Evolutionary conservation across 2,888 invertebrate genomes (phyloP).

Genomic region (Pycnomerus fuliginosus): DNA sequence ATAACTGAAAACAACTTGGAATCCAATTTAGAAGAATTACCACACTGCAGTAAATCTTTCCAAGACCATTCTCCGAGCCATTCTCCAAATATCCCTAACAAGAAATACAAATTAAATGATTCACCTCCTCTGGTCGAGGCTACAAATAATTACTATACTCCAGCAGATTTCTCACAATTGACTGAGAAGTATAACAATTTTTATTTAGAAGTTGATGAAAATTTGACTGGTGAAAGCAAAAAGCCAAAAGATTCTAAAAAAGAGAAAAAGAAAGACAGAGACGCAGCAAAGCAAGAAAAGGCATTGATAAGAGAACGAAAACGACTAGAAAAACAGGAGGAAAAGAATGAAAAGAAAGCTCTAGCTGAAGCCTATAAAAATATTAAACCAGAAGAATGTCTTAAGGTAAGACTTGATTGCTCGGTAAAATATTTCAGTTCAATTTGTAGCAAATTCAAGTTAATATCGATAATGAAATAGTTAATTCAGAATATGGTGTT

Average conservation of each 20-base stretch:
- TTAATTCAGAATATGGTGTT: slow-evolving; percentile 33
- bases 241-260: slow-evolving; percentile 4
- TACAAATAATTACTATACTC: too few relatives aligned
- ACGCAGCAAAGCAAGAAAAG: slow-evolving; percentile 1
- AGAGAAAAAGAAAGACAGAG: slow-evolving; percentile 3
- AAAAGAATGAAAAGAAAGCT: slow-evolving; percentile 30
- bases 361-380: slow-evolving; percentile 32
- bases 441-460: slow-evolving; percentile 41
- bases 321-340: slow-evolving; percentile 22
- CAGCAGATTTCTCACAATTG: too few relatives aligned
- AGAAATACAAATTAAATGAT: too few relatives aligned
- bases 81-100: too few relatives aligned
- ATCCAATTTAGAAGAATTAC: too few relatives aligned
- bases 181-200: too few relatives aligned
- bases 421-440: slow-evolving; percentile 13
- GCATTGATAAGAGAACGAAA: slow-evolving; percentile 14
- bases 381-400: slow-evolving; percentile 42
- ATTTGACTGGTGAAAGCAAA: too few relatives aligned
- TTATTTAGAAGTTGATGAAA: too few relatives aligned
- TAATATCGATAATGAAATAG: slow-evolving; percentile 41
- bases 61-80: too few relatives aligned
- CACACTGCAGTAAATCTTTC: too few relatives aligned
- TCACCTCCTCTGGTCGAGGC: too few relatives aligned
- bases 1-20: too few relatives aligned
- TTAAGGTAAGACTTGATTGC: slow-evolving; percentile 34